phyloP scores from a whole-genome alignment of 1,140 invertebrate species.

The Eumaeus atala region DNA sequence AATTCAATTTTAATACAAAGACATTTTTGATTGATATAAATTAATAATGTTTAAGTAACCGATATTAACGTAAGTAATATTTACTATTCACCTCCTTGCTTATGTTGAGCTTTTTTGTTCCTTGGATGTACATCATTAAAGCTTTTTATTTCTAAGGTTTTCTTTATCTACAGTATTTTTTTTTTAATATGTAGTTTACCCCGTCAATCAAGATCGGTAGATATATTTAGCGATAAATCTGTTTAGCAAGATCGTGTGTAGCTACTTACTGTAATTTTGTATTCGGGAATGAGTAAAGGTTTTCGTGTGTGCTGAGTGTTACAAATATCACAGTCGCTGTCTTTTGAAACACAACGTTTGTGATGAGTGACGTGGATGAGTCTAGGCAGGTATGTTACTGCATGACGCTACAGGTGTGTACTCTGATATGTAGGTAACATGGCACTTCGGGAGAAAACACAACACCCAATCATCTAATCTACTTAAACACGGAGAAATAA shows the following conservation, averaged over 20 bases:
- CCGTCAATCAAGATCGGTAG: no score
- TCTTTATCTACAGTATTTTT: no score
- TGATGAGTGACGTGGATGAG: constrained; percentile 35
- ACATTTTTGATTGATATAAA: no score
- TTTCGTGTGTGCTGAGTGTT: constrained; percentile 10
- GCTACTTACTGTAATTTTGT: background rate
- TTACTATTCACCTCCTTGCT: no score
- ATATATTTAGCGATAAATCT: no score
- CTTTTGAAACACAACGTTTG: constrained; percentile 35
- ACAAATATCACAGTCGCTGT: constrained; percentile 33
- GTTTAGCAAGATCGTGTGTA: background rate
- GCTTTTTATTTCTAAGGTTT: no score
- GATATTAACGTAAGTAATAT: no score
- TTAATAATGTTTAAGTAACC: no score
- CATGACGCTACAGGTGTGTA: constrained; percentile 32
- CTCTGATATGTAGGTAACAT: constrained; percentile 20
- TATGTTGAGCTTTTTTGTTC: no score
- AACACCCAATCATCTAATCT: constrained; percentile 42
- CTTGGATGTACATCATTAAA: no score
- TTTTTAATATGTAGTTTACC: no score
- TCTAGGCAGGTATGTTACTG: constrained; percentile 38
- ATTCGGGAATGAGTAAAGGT: constrained; percentile 2
- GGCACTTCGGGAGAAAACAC: constrained; percentile 29
- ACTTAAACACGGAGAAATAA: constrained; percentile 3
- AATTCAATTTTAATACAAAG: no score